A percentile compares a stretch with the other conserved stretches of the same genome.
Evolutionary conservation across 2,797 vertebrate species (phyloP).

Genomic region (Amblyraja radiata): DNA sequence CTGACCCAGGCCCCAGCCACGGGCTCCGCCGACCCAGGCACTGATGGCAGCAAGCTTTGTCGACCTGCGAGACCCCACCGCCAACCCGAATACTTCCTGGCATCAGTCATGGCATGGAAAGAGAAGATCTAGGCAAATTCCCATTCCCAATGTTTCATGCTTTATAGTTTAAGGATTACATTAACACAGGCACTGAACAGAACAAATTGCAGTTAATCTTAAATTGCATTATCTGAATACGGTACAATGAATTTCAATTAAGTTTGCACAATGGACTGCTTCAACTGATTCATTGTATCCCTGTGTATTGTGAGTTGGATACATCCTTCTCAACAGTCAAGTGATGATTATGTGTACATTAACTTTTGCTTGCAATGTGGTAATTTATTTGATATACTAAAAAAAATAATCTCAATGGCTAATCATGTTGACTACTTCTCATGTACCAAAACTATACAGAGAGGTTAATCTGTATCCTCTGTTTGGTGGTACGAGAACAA

Average conservation of each 20-base stretch:
- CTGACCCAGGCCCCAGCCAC: too few relatives aligned
- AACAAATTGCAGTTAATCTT: conserved; percentile 12
- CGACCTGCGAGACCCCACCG: too few relatives aligned
- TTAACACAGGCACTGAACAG: background rate
- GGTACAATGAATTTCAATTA: background rate
- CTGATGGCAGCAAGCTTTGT: too few relatives aligned
- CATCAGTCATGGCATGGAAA: too few relatives aligned
- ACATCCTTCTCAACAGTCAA: background rate
- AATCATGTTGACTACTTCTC: background rate
- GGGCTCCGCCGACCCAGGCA: too few relatives aligned
- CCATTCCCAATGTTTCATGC: background rate
- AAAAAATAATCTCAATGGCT: background rate
- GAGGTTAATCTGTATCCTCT: background rate
- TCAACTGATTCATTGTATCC: background rate
- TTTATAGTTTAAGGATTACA: background rate
- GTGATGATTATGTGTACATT: background rate
- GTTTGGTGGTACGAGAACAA: background rate
- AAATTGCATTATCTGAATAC: background rate
- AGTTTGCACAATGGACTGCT: background rate
- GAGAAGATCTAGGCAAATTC: background rate
- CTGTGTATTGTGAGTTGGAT: background rate
- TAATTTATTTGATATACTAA: background rate
- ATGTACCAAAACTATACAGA: background rate
- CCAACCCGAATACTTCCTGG: too few relatives aligned
- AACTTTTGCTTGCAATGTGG: background rate